These are phyloP conservation scores for Pelosia muscerda DNA, from an alignment of 2,888 invertebrate species.

Conservation along the genomic window DNA sequence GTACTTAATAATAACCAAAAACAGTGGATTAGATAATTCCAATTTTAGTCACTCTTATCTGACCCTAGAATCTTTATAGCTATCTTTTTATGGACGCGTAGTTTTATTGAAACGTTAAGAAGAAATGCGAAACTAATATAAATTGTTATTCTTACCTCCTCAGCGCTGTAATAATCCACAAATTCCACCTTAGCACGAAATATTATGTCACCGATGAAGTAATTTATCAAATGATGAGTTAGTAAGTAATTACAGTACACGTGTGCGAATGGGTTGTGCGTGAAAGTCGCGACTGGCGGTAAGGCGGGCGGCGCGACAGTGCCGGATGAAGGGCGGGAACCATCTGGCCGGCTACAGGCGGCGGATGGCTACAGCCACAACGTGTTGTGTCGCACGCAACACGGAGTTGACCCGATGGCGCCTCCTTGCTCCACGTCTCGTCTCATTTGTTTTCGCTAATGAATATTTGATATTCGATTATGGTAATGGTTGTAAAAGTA, in stretches of 20 bases:
- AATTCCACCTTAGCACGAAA: slow-evolving; percentile 52
- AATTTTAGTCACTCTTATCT: slow-evolving; percentile 45
- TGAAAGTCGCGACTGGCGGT: slow-evolving; percentile 44
- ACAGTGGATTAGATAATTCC: not conserved
- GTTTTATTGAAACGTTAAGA: slow-evolving; percentile 61
- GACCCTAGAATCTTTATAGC: slow-evolving; percentile 63
- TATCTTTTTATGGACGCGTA: slow-evolving; percentile 58
- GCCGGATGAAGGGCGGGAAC: slow-evolving; percentile 61
- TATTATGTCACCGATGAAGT: slow-evolving; percentile 51
- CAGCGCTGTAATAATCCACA: slow-evolving; percentile 45
- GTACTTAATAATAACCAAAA: not conserved
- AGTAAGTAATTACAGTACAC: slow-evolving; percentile 54
- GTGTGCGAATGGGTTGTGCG: slow-evolving; percentile 48
- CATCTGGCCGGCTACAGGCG: slow-evolving; percentile 55
- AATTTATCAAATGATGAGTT: slow-evolving; percentile 53
- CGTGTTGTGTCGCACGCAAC: slow-evolving; percentile 29
- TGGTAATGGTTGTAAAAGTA: slow-evolving; percentile 4
- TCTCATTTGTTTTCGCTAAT: slow-evolving; percentile 16
- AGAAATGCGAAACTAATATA: slow-evolving; percentile 51
- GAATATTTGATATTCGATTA: slow-evolving; percentile 17
- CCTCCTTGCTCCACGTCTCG: slow-evolving; percentile 37
- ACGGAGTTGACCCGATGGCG: slow-evolving; percentile 27
- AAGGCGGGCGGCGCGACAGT: slow-evolving; percentile 61
- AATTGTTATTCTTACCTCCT: slow-evolving; percentile 58
- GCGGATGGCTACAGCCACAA: slow-evolving; percentile 15